These are phyloP conservation scores for Scomber colias DNA, from an alignment of 2,113 vertebrate genomes.

Conservation along the genomic window DNA sequence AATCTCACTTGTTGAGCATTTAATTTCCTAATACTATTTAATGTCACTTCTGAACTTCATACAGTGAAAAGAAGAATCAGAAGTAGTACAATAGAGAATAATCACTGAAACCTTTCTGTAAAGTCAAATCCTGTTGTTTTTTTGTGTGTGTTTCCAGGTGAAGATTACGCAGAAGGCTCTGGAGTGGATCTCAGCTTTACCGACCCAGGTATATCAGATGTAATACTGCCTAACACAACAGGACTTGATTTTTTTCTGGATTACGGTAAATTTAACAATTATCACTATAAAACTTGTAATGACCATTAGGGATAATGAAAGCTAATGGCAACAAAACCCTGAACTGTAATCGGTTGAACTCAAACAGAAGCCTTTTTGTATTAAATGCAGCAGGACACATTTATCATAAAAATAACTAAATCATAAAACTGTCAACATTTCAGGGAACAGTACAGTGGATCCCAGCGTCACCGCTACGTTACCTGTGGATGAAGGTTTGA, in stretches of 20 bases:
- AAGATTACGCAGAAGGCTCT: not conserved
- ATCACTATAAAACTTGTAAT: not conserved
- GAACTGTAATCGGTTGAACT: not conserved
- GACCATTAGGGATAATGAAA: not conserved
- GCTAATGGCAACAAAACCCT: not conserved
- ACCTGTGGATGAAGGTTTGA: rapidly evolving
- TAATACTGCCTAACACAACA: not conserved
- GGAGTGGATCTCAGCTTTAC: rapidly evolving
- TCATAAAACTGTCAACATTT: too few relatives aligned
- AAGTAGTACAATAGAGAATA: not conserved
- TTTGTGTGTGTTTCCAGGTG: constrained; percentile 6
- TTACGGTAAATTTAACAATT: not conserved
- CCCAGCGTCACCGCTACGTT: rapidly evolving
- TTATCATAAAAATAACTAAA: not conserved
- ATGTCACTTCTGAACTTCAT: not conserved
- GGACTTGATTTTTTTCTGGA: not conserved
- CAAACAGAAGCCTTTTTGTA: not conserved
- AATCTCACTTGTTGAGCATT: not conserved
- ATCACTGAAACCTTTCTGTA: not conserved
- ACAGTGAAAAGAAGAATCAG: not conserved
- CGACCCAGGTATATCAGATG: constrained; percentile 14
- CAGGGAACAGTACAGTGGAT: rapidly evolving
- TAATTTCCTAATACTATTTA: not conserved
- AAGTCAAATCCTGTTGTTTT: not conserved
- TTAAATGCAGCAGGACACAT: not conserved